Conservation (phyloP, 2,113 vertebrate species). For the Proterorhinus semilunaris region DNA sequence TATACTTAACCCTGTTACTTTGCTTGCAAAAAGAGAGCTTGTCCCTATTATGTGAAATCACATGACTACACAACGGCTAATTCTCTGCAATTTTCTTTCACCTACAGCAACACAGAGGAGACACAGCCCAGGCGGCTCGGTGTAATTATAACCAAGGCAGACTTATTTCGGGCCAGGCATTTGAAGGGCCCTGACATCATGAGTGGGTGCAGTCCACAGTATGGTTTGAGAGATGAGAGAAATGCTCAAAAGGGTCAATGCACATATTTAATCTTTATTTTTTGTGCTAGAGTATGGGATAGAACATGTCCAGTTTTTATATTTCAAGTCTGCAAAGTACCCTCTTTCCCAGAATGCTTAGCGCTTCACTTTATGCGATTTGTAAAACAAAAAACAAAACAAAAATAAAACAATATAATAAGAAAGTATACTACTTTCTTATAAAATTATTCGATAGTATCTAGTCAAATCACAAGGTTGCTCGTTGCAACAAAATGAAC, state of each 20-base stretch:
- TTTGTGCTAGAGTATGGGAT: no score
- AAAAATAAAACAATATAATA: no score
- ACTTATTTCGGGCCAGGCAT: constrained; percentile 64
- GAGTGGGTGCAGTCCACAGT: constrained; percentile 33
- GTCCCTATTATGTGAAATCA: not conserved
- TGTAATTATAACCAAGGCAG: constrained; percentile 54
- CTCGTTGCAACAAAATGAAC: no score
- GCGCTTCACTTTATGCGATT: no score
- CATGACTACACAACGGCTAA: not conserved
- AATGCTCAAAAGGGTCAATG: not conserved
- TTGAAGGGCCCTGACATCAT: constrained; percentile 47
- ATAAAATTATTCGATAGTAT: no score
- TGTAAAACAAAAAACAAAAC: no score
- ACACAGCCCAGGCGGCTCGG: constrained; percentile 6
- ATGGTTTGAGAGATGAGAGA: not conserved
- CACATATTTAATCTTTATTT: not conserved
- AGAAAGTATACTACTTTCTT: no score
- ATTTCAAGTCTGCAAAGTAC: no score
- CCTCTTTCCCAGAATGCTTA: no score
- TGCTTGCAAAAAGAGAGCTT: constrained; percentile 1
- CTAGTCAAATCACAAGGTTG: no score
- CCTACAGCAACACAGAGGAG: constrained; percentile 11
- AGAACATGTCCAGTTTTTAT: no score
- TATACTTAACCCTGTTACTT: not conserved
- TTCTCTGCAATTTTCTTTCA: not conserved